Evolutionary conservation across 1,140 invertebrate species (phyloP), one percentile per base, ranked within the genome.

Genomic region (Drosophila ambigua): DNA sequence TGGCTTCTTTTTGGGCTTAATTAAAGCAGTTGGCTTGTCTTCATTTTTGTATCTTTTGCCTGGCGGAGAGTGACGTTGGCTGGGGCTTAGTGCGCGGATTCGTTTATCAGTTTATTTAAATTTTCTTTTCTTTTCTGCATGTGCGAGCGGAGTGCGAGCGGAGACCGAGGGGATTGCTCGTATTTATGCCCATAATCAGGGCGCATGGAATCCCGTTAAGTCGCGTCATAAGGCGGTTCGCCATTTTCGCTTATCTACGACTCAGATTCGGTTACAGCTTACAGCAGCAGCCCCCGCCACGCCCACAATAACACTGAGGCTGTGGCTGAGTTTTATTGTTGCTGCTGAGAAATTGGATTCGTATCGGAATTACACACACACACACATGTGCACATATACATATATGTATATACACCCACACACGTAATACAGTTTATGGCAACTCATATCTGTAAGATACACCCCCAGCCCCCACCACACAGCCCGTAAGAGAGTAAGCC

Each of bases 361-460:
- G 81, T 87, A 90, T 83, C 85, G 64, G 68, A 43, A 20, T 39
- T 23, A 48, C 41, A 57, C 4, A 4, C 35, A 39, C 35, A 72
- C 28, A 60, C 35, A 49, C 9, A 50, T 48, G 20, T 20, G 20
- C 20, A 20, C 20, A 20, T 20, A 20, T 20, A 20, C 20, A 59
- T 53, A 53, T 72, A 75, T 58, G 45, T 50, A 45, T 52, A 65
- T 54, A 51, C 44, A 63, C 65, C 54, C 73, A 72, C 51, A 78
- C 67, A 59, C 54, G 52, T 35, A 11, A 1, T 81, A 60, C 57
- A 61, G 76, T 90, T 90, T 90, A 90, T 90, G 87, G 81, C 79
- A 90, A 87, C 87, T 87, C 87, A 90, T 90, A 90, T 90, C 79
- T 87, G 72, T 50, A 46, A 81, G 78, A 82, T 79, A 90, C 24